Evolutionary conservation across 2,888 invertebrate species (phyloP), one percentile per base, ranked within the genome.

Genomic region (Agelastica alni): DNA sequence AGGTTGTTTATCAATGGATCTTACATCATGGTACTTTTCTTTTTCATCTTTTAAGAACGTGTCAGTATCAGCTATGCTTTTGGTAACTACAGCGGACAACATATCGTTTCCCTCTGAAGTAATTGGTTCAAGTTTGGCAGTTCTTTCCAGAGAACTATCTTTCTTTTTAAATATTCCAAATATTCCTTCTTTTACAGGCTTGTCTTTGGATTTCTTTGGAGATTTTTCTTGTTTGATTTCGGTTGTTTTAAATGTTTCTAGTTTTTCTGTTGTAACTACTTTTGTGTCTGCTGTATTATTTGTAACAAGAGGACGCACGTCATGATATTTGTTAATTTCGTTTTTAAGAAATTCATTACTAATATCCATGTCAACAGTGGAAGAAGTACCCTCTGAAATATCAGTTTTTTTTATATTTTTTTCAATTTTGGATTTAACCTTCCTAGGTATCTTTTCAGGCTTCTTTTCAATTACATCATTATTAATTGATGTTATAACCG

Each of bases 1-100:
- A 5, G 28, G n/a, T 1, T 41, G 22, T 42, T 61, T 54, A 4
- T 49, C 56, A 20, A 42, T 36, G 30, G 61, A 59, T 28, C 56
- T 51, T 12, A 62, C 65, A 51, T 66, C 67, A 31, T 69, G 59
- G 53, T 63, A 66, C 30, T 28, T 49, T 14, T 63, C 60, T 31
- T 65, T 32, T 61, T 68, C 67, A 31, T 49, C 52, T 44, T 45
- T 57, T 30, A 66, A 43, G 43, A 67, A 66, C 18, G 48, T 45
- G n/a, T 42, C 18, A 20, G 54, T 53, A 14, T 56, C 52, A 7
- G 44, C 26, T 37, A 59, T 59, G 20, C 49, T 32, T 41, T 51
- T 48, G 18, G 42, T 32, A 10, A 34, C 48, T 14, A 17, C 47
- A 30, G 51, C 32, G n/a, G 51, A 55, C 6, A 56, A 6, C 2